These are phyloP conservation scores for Colletes collaris DNA, from an alignment of 2,888 invertebrate genomes.

Conservation along the genomic window DNA sequence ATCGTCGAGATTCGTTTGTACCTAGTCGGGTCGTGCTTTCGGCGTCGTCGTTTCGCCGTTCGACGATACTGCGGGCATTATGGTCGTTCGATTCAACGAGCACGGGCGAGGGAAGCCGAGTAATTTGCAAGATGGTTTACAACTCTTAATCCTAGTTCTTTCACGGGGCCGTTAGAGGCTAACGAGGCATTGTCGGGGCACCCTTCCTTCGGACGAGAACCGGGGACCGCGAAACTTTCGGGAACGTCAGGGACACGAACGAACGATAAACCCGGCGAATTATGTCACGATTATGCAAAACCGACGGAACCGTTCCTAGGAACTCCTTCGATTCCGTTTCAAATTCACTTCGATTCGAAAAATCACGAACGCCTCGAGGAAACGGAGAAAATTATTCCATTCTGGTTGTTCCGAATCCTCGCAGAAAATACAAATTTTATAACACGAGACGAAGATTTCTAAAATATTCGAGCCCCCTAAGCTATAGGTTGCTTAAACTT, in stretches of 20 bases:
- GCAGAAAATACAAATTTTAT: too few relatives aligned
- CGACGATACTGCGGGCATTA: slow-evolving; percentile 3
- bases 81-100: slow-evolving; percentile 35
- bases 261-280: slow-evolving; percentile 75
- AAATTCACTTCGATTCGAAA: background rate
- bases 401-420: too few relatives aligned
- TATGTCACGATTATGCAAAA: slow-evolving; percentile 75
- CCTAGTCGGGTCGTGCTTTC: too few relatives aligned
- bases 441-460: too few relatives aligned
- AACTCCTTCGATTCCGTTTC: slow-evolving; percentile 26
- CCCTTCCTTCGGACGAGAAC: slow-evolving; percentile 30
- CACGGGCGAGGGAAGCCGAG: slow-evolving; percentile 42
- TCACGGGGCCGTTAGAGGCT: slow-evolving; percentile 73
- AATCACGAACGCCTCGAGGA: background rate
- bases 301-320: slow-evolving; percentile 36
- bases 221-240: slow-evolving; percentile 62
- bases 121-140: slow-evolving; percentile 77
- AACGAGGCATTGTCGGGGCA: slow-evolving; percentile 79
- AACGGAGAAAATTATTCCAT: background rate
- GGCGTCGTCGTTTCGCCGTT: too few relatives aligned
- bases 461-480: too few relatives aligned
- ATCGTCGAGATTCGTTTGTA: too few relatives aligned
- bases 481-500: too few relatives aligned
- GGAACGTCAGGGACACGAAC: slow-evolving; percentile 73
- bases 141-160: slow-evolving; percentile 78